Evolutionary conservation across 2,888 invertebrate genomes (phyloP).

Genomic region (Pecten maximus): DNA sequence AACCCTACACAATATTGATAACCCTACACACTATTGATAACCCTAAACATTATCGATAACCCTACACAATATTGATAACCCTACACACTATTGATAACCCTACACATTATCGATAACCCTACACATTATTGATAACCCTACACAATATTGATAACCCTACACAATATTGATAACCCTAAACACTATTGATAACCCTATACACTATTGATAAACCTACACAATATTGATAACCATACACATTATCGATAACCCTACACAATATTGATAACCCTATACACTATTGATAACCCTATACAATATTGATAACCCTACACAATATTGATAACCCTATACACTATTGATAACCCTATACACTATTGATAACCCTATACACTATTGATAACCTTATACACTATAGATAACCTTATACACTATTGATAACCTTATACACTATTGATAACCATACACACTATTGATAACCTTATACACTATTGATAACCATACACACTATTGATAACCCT

Average conservation of each 20-base stretch:
- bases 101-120: background rate
- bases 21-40: background rate
- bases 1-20: background rate
- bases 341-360: too few relatives aligned
- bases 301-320: too few relatives aligned
- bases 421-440: background rate
- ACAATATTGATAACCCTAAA: background rate
- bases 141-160: background rate
- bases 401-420: background rate
- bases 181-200: background rate
- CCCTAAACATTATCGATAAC: background rate
- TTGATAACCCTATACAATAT: too few relatives aligned
- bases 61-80: background rate
- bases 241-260: too few relatives aligned
- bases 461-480: background rate
- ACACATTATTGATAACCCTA: background rate
- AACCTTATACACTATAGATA: background rate
- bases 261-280: too few relatives aligned
- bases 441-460: background rate
- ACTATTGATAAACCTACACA: too few relatives aligned
- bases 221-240: too few relatives aligned
- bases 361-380: too few relatives aligned
- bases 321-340: too few relatives aligned
- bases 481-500: background rate
- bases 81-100: background rate